Base-by-base conservation (phyloP, 2,888 invertebrate species). In the Lasioglossum figueresi region DNA sequence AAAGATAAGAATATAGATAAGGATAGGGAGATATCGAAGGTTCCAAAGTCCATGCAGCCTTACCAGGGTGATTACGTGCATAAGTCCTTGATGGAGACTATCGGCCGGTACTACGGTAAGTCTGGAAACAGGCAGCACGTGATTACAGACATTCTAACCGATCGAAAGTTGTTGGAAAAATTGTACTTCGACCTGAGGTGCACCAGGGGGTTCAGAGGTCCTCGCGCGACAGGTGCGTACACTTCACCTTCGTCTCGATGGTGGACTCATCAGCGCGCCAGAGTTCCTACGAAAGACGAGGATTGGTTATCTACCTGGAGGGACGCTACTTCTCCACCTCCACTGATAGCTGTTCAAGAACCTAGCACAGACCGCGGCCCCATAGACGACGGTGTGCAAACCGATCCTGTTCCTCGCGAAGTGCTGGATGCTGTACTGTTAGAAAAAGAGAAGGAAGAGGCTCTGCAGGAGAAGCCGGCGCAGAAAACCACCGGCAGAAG, bases 171-270 rank as follows among this genome's bases (percentile, higher is more conserved):
- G 43, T 95, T 98, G 78, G 97, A 97, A 94, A 97, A 96, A 93
- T 95, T 97, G 48, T 97, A 97, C 93, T 97, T 97, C 93, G 97
- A 97, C 92, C 95, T 97, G 89, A 96, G 97, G 88, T 97, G 97
- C 92, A 96, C 97, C 43, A 96, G 97, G 87, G 96, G 96, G 0
- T 96, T 96, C 87, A 92, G 96, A 48, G 95, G 95, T 31, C 94
- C 94, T 5, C 90, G 94, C 34, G 94, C 93, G 1, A 94, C 93
- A 2, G 95, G 95, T 2, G 94, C 94, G 2, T 95, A 94, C 70
- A 94, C 93, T 0, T 94, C 93, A 23, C 95, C 94, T 0, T 93
- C 94, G 1, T 79, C 80, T 8, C 92, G 91, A 8, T 94, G 93
- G 93, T 93, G 93, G 93, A 72, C 90, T 88, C 85, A 91, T 37